A percentile compares a stretch with the other conserved stretches of the same genome.
These are phyloP conservation scores for Cherax destructor DNA, from an alignment of 1,140 invertebrate genomes.

Conservation along the genomic window DNA sequence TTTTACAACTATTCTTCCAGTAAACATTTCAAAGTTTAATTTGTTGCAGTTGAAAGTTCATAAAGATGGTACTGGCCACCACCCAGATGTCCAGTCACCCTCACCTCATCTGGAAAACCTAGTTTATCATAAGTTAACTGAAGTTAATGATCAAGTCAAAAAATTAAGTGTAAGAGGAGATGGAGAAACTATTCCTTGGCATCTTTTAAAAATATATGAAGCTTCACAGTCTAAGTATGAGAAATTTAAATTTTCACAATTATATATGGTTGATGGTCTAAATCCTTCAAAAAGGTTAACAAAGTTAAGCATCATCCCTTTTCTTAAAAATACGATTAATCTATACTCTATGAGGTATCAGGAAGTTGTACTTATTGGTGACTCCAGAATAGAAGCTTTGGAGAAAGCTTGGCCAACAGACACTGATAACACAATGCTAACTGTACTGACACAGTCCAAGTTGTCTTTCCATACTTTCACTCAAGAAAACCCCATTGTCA, in stretches of 20 bases:
- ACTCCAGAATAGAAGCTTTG: not conserved
- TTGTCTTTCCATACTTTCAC: not conserved
- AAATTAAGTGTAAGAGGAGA: not conserved
- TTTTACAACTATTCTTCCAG: constrained; percentile 1
- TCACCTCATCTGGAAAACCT: not conserved
- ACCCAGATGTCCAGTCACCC: not conserved
- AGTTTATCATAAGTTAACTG: not conserved
- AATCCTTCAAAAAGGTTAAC: not conserved
- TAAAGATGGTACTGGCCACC: not conserved
- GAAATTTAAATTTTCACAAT: not conserved
- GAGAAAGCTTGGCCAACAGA: not conserved
- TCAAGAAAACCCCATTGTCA: not conserved
- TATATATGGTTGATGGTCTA: not conserved
- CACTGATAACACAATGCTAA: not conserved
- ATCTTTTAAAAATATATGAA: not conserved
- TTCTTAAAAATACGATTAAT: not conserved
- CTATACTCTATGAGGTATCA: not conserved
- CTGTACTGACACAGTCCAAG: not conserved
- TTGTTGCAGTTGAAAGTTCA: not conserved
- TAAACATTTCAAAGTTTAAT: not conserved
- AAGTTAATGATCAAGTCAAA: not conserved
- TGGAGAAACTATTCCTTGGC: not conserved
- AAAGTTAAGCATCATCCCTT: not conserved
- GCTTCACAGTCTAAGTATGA: not conserved
- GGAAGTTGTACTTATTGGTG: not conserved